phyloP scores from a whole-genome alignment of 2,113 vertebrate species.

The Silurus asotus region DNA sequence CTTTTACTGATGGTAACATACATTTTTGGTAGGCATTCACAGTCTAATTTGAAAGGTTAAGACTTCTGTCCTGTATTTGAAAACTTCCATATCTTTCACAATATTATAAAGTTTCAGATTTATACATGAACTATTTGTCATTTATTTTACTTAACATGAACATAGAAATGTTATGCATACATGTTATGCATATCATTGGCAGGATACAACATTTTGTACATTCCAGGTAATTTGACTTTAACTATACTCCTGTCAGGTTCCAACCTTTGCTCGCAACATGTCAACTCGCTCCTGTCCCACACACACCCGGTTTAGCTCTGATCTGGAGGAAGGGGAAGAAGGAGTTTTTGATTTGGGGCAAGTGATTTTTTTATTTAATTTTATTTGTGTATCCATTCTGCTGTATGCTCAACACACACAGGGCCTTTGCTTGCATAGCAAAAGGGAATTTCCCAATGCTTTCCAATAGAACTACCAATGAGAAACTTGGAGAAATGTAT shows the following conservation, averaged over 20 bases:
- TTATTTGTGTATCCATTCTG: neutral
- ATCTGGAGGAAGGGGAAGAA: constrained; percentile 89
- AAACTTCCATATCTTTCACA: too few relatives aligned
- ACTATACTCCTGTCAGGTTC: constrained; percentile 71
- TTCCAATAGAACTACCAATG: constrained; percentile 23
- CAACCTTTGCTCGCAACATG: constrained; percentile 88
- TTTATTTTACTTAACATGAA: constrained; percentile 15
- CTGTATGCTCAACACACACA: neutral
- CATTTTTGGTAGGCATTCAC: constrained; percentile 83
- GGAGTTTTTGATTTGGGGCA: constrained; percentile 68
- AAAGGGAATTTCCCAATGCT: constrained; percentile 24
- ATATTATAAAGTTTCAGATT: too few relatives aligned
- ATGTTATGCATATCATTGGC: too few relatives aligned
- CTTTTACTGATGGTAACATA: constrained; percentile 72
- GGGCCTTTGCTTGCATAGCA: neutral
- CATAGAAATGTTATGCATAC: neutral
- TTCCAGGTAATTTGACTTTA: too few relatives aligned
- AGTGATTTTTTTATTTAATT: constrained; percentile 53
- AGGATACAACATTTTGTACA: too few relatives aligned
- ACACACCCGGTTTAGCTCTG: constrained; percentile 82
- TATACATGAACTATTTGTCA: neutral
- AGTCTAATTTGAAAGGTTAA: constrained; percentile 84
- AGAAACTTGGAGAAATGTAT: neutral
- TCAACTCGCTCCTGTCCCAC: constrained; percentile 93
- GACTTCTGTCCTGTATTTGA: constrained; percentile 64